Evolutionary conservation across 2,113 vertebrate genomes (phyloP), one percentile per base, ranked within the genome.

Genomic region (Fregetta grallaria): DNA sequence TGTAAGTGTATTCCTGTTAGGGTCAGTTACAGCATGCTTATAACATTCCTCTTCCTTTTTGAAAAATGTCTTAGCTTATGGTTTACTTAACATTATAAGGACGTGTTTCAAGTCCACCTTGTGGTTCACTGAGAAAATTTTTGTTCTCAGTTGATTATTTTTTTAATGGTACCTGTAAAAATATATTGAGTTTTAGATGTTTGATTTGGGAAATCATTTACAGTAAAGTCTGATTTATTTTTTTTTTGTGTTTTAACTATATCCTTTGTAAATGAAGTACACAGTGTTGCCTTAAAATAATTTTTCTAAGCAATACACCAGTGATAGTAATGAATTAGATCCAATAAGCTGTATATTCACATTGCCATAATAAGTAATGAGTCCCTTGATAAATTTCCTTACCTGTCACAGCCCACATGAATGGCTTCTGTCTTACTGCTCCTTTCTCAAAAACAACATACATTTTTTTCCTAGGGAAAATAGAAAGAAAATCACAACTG

Each of bases 171-270:
- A 86, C 72, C 44, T 56, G 50, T 76, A 94, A 79, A 97, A 95
- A 92, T 88, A 65, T 82, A 96, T 94, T 12, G 27, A 83, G 86
- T 90, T 97, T 96, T 94, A 79, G 94, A 88, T 95, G 36, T 84
- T 92, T 96, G 88, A 94, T 97, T 97, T 97, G 87, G 93, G 87
- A 97, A 97, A 95, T 93, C 6, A 94, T 93, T 97, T 97, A 81
- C 85, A 95, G 45, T 85, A 81, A 74, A 94, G 93, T 84, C 92
- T 78, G 73, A 66, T 92, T 94, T 91, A n/a, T 38, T 38, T 38
- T 9, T 38, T 38, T 38, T 38, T 74, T 91, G 12, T 93, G 34
- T 91, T 61, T 9, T 63, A 85, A 47, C 65, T 87, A 8, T 71
- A 83, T 77, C 56, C 85, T 95, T 95, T 86, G 56, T 91, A 96